These are phyloP conservation scores for Deroplatys truncata DNA, from an alignment of 2,888 invertebrate genomes.

Conservation along the genomic window DNA sequence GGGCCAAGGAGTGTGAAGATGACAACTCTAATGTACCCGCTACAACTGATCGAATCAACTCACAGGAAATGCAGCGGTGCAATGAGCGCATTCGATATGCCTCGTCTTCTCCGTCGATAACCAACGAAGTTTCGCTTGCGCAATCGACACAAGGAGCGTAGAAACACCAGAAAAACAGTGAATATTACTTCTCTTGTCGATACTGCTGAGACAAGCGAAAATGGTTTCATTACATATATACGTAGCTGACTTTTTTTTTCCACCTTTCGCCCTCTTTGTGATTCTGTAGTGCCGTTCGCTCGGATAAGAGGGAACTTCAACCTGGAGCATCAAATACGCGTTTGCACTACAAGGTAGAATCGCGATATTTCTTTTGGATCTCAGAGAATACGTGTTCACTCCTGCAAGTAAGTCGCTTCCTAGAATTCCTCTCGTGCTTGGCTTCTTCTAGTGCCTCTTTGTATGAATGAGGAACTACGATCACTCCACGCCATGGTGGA, in stretches of 20 bases:
- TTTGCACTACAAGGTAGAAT: background rate
- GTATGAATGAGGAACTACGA: too few relatives aligned
- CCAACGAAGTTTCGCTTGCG: background rate
- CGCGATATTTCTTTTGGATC: background rate
- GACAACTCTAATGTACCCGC: too few relatives aligned
- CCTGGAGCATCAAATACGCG: background rate
- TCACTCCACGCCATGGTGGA: too few relatives aligned
- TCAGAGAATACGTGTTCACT: background rate
- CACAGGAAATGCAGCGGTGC: too few relatives aligned
- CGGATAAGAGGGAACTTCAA: background rate
- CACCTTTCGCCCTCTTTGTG: background rate
- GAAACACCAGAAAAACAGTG: background rate
- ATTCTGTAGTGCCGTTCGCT: background rate
- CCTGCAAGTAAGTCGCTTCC: background rate
- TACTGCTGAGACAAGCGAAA: background rate
- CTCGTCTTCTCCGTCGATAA: background rate
- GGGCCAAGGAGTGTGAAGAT: too few relatives aligned
- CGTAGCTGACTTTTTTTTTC: background rate
- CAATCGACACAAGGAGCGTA: background rate
- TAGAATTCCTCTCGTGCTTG: too few relatives aligned
- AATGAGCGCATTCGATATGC: background rate
- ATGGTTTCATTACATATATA: background rate
- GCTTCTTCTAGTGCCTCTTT: too few relatives aligned
- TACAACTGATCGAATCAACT: too few relatives aligned
- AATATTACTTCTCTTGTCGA: background rate